Evolutionary conservation across 2,888 invertebrate species (phyloP), one percentile per base, ranked within the genome.

Genomic region (Pachliopta kotzebuea): DNA sequence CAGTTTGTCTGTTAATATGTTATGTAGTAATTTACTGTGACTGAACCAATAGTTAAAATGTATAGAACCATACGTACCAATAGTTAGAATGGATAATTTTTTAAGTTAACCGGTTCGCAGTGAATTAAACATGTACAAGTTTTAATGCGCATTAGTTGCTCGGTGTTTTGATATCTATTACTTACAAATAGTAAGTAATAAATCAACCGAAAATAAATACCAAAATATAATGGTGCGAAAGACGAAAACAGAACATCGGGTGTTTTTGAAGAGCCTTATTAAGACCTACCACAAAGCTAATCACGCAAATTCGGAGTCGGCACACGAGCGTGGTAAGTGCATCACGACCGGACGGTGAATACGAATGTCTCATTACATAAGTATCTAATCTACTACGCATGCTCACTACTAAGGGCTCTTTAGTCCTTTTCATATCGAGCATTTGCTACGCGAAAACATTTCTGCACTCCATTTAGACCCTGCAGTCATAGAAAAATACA

Each of bases 231-330:
- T 14, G 29, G 56, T 3, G 24, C 57, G 60, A 60, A 65, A 65
- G 53, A 56, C 45, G 18, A 61, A 60, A 60, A 3, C 23, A 23
- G 29, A 45, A 65, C 60, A 49, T 21, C 42, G 29, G n/a, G 11
- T 61, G 57, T 61, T 54, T 65, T 45, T 60, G 57, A 65, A 61
- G 42, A 53, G 53, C 53, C 56, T 57, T 61, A 61, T 60, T 55
- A 56, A 60, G 65, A 61, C 65, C 65, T 61, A 65, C 65, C 65
- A 61, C 65, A 65, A 60, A 65, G 65, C 23, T 50, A 61, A 60
- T 61, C 21, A 2, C 23, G 9, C 42, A 17, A 45, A 31, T 37
- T 23, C 14, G 3, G 18, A 53, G 17, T 42, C 60, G 11, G n/a
- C n/a, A 45, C 65, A 61, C 65, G 65, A 53, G 24, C 24, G 2